phyloP scores from a whole-genome alignment of 2,888 invertebrate genomes.

The Saturnia japonica region DNA sequence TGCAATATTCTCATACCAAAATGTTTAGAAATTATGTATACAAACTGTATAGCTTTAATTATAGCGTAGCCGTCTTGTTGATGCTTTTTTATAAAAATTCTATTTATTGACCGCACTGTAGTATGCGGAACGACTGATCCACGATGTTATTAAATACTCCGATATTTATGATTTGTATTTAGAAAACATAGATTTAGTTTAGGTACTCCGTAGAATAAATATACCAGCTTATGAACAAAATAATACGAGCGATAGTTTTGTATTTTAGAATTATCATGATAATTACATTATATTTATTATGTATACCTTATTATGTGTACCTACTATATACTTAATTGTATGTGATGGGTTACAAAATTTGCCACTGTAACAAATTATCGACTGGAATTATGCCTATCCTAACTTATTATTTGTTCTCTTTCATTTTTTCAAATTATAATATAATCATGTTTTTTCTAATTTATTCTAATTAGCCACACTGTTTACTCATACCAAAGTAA shows the following conservation, averaged over 20 bases:
- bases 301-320: no score
- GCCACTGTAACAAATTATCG: conserved; percentile 44
- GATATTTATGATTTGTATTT: conserved; percentile 73
- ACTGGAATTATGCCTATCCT: conserved; percentile 34
- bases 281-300: conserved; percentile 20
- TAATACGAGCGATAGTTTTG: conserved; percentile 72
- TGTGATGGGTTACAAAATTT: conserved; percentile 10
- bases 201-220: conserved; percentile 2
- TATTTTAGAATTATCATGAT: conserved; percentile 60
- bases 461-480: background rate
- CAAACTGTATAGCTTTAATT: conserved; percentile 79
- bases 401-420: conserved; percentile 26
- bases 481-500: background rate
- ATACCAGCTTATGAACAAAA: conserved; percentile 69
- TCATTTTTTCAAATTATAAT: background rate
- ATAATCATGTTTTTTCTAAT: background rate
- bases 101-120: conserved; percentile 77
- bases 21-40: conserved; percentile 79
- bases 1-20: conserved; percentile 79
- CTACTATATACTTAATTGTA: conserved; percentile 30
- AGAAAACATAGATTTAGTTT: conserved; percentile 30
- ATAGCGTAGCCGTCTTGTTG: conserved; percentile 80
- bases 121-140: conserved; percentile 77
- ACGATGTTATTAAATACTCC: conserved; percentile 73
- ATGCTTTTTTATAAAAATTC: conserved; percentile 74